These are phyloP conservation scores for Myotis pilosus DNA, from an alignment of 2,797 vertebrate genomes.

Conservation along the genomic window DNA sequence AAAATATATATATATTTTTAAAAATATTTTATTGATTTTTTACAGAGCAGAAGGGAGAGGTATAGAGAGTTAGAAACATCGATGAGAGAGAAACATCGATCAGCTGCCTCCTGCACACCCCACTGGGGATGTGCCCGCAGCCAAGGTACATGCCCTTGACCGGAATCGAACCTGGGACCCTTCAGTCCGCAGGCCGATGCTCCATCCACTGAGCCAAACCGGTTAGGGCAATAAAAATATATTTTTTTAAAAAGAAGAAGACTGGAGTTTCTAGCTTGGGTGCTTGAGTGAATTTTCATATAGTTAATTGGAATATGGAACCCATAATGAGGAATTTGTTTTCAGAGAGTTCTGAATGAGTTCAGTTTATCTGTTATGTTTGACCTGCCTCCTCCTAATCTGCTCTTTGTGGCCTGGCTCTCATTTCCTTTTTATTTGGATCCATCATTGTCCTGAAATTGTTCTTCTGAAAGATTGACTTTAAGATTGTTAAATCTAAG, in stretches of 20 bases:
- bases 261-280: neutral
- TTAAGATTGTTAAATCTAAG: neutral
- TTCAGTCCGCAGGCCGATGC: too few relatives aligned
- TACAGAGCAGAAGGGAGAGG: too few relatives aligned
- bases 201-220: too few relatives aligned
- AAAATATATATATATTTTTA: too few relatives aligned
- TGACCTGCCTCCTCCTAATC: neutral
- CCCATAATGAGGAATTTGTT: neutral
- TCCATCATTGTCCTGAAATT: neutral
- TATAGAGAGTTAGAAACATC: too few relatives aligned
- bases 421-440: neutral
- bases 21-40: too few relatives aligned
- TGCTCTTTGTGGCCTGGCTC: neutral
- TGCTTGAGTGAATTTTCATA: neutral
- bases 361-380: slow-evolving; percentile 8
- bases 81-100: too few relatives aligned
- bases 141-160: too few relatives aligned
- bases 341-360: neutral
- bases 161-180: too few relatives aligned
- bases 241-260: neutral
- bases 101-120: too few relatives aligned
- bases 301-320: neutral
- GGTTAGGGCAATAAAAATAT: too few relatives aligned
- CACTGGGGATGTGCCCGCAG: too few relatives aligned
- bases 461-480: slow-evolving; percentile 17